Base-by-base conservation (phyloP, 2,113 vertebrate genomes). In the Bubalus kerabau region DNA sequence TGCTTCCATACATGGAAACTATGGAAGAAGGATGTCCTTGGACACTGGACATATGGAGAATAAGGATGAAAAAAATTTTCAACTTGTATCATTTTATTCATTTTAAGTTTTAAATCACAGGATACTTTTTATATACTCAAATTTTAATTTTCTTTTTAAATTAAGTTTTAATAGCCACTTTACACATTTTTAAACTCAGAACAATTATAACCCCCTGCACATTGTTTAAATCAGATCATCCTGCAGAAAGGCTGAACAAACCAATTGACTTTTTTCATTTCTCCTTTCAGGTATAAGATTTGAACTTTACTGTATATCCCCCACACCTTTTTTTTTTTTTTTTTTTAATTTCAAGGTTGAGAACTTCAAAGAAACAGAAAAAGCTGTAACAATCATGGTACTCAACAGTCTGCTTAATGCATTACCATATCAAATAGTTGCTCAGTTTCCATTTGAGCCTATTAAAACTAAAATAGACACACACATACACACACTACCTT, bases 111-210 rank as follows among this genome's bases (percentile, higher is more conserved):
- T 40, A 86, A 98, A 56, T 91, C 36, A 80, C 28, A 97, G 23
- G 32, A n/a, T 16, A 19, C 84, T 81, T 89, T 94, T 74, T 32
- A 56, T 62, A 32, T 30, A 28, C 12, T 71, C 26, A 93, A 43
- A 60, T 82, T 85, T 92, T 89, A 67, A 84, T 67, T 64, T 92
- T 52, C 50, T 15, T 97, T 40, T 95, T 87, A 94, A 91, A 60
- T 36, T 84, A 96, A 87, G 21, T 8, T 80, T 52, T 26, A 84
- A 43, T 6, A 80, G 30, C 40, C 90, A 40, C 36, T 91, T 56
- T 59, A 28, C 19, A 91, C 6, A 64, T 43, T 17, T 88, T 87
- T 40, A 64, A 84, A 88, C 5, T 83, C 56, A 90, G 13, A 86
- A 59, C 28, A 24, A 71, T 60, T 67, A 64, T 12, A 17, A 93